Evolutionary conservation across 1,140 invertebrate species (phyloP).

Genomic region (Drosophila ambigua): DNA sequence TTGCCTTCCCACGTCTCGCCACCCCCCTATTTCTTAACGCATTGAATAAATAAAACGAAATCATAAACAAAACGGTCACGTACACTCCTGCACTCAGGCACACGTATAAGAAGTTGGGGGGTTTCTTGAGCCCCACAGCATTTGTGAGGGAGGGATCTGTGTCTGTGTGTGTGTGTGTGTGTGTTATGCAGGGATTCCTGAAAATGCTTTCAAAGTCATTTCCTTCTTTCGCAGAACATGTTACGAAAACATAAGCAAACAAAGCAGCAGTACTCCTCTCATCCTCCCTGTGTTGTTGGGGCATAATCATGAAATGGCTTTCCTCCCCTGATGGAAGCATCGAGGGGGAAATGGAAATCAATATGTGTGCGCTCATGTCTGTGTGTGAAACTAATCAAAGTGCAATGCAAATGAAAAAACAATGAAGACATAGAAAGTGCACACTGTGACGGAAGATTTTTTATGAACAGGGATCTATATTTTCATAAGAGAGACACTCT

Average conservation of each 20-base stretch:
- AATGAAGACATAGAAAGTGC: slow-evolving; percentile 26
- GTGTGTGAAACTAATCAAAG: slow-evolving; percentile 56
- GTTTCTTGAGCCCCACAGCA: slow-evolving; percentile 10
- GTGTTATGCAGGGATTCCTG: slow-evolving; percentile 31
- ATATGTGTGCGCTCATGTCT: slow-evolving; percentile 36
- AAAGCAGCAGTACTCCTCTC: slow-evolving; percentile 25
- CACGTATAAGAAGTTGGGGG: slow-evolving; percentile 14
- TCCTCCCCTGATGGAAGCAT: slow-evolving; percentile 5
- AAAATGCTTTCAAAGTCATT: slow-evolving; percentile 68
- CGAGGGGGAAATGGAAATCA: slow-evolving; percentile 37
- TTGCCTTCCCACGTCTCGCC: slow-evolving; percentile 1
- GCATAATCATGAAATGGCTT: slow-evolving; percentile 17
- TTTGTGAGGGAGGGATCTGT: slow-evolving; percentile 6
- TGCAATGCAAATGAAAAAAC: slow-evolving; percentile 43
- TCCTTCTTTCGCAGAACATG: slow-evolving; percentile 70
- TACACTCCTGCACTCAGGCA: slow-evolving; percentile 44
- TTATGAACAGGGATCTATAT: too few species aligned
- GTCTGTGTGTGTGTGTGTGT: slow-evolving; percentile 37
- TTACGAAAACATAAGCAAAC: slow-evolving; percentile 67
- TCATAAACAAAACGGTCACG: slow-evolving; percentile 78
- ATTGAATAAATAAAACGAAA: slow-evolving; percentile 57
- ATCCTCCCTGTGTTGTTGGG: not conserved
- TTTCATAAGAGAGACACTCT: too few species aligned
- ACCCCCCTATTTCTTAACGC: not conserved
- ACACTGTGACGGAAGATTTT: not conserved